Evolutionary conservation across 2,797 vertebrate genomes (phyloP), one percentile per base, ranked within the genome.

Genomic region (Sciaenops ocellatus): DNA sequence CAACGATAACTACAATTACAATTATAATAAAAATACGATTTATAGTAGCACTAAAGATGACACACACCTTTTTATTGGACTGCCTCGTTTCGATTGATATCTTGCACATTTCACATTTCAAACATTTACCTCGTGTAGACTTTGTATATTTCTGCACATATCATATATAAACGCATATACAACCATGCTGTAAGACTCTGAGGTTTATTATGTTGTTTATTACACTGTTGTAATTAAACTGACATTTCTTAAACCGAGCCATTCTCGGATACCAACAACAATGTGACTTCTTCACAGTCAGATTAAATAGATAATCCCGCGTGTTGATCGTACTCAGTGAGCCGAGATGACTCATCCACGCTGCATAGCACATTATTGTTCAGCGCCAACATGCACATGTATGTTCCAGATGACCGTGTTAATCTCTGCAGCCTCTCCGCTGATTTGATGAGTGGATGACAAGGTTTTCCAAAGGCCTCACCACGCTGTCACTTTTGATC

Each of bases 371-470:
- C 26, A 17, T 73, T 85, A 62, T 84, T 85, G 51, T 78, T 55
- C 55, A 66, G 22, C 18, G 26, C 68, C 65, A 34, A 24, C 59
- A 67, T 79, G 54, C 73, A 69, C 84, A 85, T 87, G 59, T 76
- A 69, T 80, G 78, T 67, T 63, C 42, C 48, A 9, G 75, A 84
- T 83, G 82, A 74, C 71, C 15, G 22, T 79, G 73, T 77, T 84
- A 79, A 89, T 90, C 82, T 79, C 63, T 80, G 44, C 11, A 51
- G 76, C 52, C 69, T 22, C 67, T 85, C 67, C 66, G 67, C 65
- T 84, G 72, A 88, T 87, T 82, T 80, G 82, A 89, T 56, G 78
- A 80, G 70, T 76, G 70, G 57, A 76, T 88, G 79, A 85, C 60
- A 67, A 67, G 76, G 46, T 83, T 87, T 75, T 60, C 73, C 56